Evolutionary conservation across 2,113 vertebrate genomes (phyloP).

Genomic region (Galemys pyrenaicus): DNA sequence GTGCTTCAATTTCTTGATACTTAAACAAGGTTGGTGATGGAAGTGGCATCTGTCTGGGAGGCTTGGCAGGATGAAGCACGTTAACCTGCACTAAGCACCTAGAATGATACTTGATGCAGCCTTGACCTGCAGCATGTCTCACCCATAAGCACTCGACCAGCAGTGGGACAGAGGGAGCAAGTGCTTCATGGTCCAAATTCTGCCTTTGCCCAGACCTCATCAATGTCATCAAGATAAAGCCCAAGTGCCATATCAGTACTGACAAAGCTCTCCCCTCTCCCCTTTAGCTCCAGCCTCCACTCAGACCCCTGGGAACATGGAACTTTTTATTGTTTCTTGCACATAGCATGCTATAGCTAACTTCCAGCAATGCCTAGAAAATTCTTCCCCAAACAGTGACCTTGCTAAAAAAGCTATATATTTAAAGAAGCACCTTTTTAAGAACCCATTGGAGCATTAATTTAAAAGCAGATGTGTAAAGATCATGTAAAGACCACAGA

Average conservation of each 20-base stretch:
- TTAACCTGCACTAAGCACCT: neutral
- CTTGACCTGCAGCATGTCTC: neutral
- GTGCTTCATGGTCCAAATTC: neutral
- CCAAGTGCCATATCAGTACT: neutral
- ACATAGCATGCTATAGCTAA: neutral
- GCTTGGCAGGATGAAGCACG: neutral
- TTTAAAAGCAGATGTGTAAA: neutral
- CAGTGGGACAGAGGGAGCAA: neutral
- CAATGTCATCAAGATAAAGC: neutral
- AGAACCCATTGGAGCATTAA: neutral
- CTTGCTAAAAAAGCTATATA: neutral
- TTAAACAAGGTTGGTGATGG: neutral
- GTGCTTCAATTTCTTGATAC: neutral
- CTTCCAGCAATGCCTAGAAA: neutral
- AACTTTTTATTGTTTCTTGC: neutral
- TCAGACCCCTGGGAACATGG: no score
- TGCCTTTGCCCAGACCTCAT: neutral
- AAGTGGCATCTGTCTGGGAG: neutral
- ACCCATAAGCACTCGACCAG: neutral
- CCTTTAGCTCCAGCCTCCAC: neutral
- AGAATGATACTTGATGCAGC: neutral
- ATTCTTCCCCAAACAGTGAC: neutral
- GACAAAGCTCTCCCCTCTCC: neutral
- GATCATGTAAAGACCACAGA: neutral
- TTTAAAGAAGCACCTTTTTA: neutral